Evolutionary conservation across 2,797 vertebrate species (phyloP), one percentile per base, ranked within the genome.

Genomic region (Labroides dimidiatus): DNA sequence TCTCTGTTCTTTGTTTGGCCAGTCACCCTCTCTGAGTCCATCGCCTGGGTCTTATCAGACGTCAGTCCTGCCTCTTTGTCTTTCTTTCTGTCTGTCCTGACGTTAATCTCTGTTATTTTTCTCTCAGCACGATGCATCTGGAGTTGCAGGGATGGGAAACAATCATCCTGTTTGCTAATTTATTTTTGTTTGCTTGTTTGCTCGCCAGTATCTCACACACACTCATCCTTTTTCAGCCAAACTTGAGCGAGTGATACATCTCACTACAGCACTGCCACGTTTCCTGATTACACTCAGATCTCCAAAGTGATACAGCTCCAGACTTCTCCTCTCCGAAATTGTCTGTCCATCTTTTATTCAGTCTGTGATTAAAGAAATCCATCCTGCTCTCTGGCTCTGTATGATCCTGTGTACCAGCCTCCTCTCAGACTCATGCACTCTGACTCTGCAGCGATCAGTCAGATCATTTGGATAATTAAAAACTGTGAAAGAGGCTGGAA

Each of bases 391-490:
- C n/a, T n/a, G n/a, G n/a, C n/a, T n/a, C n/a, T n/a, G n/a, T 27
- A 21, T 50, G 47, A 64, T 3, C 20, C 45, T 37, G 19, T 4
- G 1, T 13, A 20, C 15, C 37, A 17, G 10, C 44, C 11, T 27
- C 33, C 43, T 33, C 33, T 10, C 57, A 57, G 27, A 69, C 54
- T 23, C 12, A 4, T 33, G 30, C 30, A 4, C 30, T 7, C 30
- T 33, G 30, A 33, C 30, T 33, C 30, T 33, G 30, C 30, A 33
- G 30, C 30, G 8, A 33, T 33, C 30, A 33, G 30, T 7, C 30
- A 7, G 12, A 64, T 77, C 47, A 67, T 78, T 58, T 66, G 65
- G 49, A 63, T 70, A 79, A 84, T 78, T 81, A 80, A 60, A 72
- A 78, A 49, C 53, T 30, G 62, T 23, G 69, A 81, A 50, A 47